Base-by-base conservation (phyloP, 2,113 vertebrate genomes). In the Hyperoodon ampullatus region DNA sequence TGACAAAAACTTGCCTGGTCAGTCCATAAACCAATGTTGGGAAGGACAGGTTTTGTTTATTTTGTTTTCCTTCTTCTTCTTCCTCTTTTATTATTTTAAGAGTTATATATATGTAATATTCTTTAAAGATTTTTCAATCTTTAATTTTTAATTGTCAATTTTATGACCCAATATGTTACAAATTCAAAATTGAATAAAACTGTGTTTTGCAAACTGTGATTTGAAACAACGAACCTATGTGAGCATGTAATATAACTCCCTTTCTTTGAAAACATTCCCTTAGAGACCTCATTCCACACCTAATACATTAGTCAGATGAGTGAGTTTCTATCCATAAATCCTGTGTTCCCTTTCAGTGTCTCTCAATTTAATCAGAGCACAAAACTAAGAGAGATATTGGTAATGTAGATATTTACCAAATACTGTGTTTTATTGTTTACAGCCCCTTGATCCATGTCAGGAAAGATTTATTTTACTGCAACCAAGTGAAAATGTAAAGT, bases 341-440 rank as follows among this genome's bases (percentile, higher is more conserved):
- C 21, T 71, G 24, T 63, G 93, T 74, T 92, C 83, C 24, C 61
- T 92, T 93, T 68, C 93, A 94, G 50, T 53, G 74, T 53, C 30
- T 81, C 92, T 95, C 84, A 88, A 0, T 68, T 65, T 58, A 75
- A 47, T 77, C 42, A 95, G 19, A 42, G 8, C 61, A 50, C 11
- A 50, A 28, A 91, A 66, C 39, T 47, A 33, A 95, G 33, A 74
- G 66, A 75, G 39, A 42, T 23, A 28, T 0, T 96, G 94, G 14
- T 94, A 88, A 93, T 88, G 68, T 90, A 90, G 91, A 70, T 95
- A 92, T 97, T 98, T 97, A 93, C 96, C 92, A 96, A 96, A 90
- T 60, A 71, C 71, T 42, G 6, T 47, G 42, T 93, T 95, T 86
- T 96, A 82, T 95, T 97, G 97, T 95, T 75, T 94, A 95, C 74